Evolutionary conservation across 2,113 vertebrate species (phyloP).

Genomic region (Salvator merianae): DNA sequence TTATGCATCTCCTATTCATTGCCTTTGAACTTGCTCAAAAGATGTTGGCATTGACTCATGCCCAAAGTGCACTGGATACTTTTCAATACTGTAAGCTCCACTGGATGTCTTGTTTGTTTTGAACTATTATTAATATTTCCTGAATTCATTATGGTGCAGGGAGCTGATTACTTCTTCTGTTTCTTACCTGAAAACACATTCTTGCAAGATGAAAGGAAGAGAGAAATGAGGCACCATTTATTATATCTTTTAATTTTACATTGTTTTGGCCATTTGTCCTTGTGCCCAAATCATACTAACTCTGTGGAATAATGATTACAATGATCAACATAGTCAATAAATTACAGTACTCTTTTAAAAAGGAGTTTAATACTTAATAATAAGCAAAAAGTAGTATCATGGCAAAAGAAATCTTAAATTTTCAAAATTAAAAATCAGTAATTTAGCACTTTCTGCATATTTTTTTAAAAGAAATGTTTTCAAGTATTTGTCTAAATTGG

Average conservation of each 20-base stretch:
- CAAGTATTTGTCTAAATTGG: slow-evolving; percentile 42
- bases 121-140: slow-evolving; percentile 52
- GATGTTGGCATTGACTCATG: background rate
- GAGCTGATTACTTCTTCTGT: slow-evolving; percentile 40
- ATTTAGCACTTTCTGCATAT: slow-evolving; percentile 41
- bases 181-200: slow-evolving; percentile 39
- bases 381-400: slow-evolving; percentile 56
- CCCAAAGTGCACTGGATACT: slow-evolving; percentile 30
- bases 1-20: background rate
- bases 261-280: slow-evolving; percentile 41
- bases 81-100: slow-evolving; percentile 47
- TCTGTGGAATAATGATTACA: background rate
- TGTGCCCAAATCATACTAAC: slow-evolving; percentile 38
- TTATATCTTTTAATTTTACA: slow-evolving; percentile 1
- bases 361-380: slow-evolving; percentile 49
- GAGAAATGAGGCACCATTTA: slow-evolving; percentile 22
- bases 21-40: background rate
- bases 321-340: slow-evolving; percentile 23
- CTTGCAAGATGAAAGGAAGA: slow-evolving; percentile 29
- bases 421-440: slow-evolving; percentile 38
- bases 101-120: slow-evolving; percentile 54
- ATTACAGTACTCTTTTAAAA: slow-evolving; percentile 41
- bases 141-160: slow-evolving; percentile 39
- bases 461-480: slow-evolving; percentile 22
- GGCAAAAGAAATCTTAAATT: slow-evolving; percentile 52